Base-by-base conservation (phyloP, 2,797 vertebrate species). In the Triplophysa yarkandensis region DNA sequence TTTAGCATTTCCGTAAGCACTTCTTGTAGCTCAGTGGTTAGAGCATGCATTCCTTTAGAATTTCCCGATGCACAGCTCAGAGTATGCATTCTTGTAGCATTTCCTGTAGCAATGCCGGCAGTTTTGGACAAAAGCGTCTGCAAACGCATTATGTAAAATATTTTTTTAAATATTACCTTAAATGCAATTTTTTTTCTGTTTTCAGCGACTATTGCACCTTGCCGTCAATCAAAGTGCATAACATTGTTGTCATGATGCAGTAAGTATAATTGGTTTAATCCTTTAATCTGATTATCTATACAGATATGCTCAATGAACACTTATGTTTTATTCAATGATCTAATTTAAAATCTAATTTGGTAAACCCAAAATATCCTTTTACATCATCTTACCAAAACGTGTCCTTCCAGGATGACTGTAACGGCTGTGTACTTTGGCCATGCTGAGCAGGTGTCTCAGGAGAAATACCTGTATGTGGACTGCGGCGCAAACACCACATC, bases 241-340 rank as follows among this genome's bases (percentile, higher is more conserved):
- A 98, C 86, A 98, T 99, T 71, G 96, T 98, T 68, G 92, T 99
- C 84, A 96, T 96, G 93, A 96, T 98, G 94, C 97, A 98, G 97
- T 99, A 91, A 98, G 97, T 98, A 90, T 65, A 19, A 3, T 52
- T 19, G 4, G 2, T 58, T 32, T 7, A 19, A 17, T 43, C 6
- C 11, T 3, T 39, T 39, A 13, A 39, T 39, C 34, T 11, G 34
- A 36, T 36, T 36, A 10, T n/a, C 13, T 39, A 10, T 39, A 39
- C 36, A 39, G 36, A 39, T 44, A 17, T 44, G 17, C 5, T 46
- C 8, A n/a, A 2, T 46, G 19, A 43, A 43, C 17, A 9, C n/a
- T 46, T n/a, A 9, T 6, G 19, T 46, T n/a, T n/a, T 5, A 46
- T 46, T 19, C 19, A 19, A n/a, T 46, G 9, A 46, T 44, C 16